These are phyloP conservation scores for Noctua janthe DNA, from an alignment of 2,888 invertebrate species.

Conservation along the genomic window DNA sequence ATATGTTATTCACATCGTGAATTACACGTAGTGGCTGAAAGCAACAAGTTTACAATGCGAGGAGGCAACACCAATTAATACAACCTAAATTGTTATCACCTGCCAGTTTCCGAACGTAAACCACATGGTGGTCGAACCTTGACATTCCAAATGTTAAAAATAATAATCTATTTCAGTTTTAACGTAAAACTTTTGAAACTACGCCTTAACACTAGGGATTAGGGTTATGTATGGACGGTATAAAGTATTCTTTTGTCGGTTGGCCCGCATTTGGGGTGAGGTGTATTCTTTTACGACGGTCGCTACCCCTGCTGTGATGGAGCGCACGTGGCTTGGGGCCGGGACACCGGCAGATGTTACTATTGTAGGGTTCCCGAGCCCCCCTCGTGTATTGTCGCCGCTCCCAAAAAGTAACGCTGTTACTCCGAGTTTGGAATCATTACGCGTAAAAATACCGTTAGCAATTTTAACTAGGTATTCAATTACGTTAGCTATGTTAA, in stretches of 20 bases:
- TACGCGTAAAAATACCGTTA: constrained; percentile 56
- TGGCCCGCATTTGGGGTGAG: constrained; percentile 87
- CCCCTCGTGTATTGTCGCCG: constrained; percentile 44
- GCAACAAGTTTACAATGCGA: constrained; percentile 20
- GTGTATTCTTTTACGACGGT: constrained; percentile 82
- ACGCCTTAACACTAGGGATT: constrained; percentile 71
- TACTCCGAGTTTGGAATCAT: constrained; percentile 50
- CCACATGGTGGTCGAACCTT: constrained; percentile 88
- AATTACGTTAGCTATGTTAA: constrained; percentile 50
- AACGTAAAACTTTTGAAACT: constrained; percentile 71
- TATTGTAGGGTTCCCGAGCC: constrained; percentile 75
- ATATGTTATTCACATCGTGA: background rate
- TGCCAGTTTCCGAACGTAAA: constrained; percentile 83
- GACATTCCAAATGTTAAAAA: constrained; percentile 89
- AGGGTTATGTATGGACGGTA: constrained; percentile 72
- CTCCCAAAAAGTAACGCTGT: constrained; percentile 48
- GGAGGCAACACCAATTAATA: constrained; percentile 58
- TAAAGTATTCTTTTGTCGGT: constrained; percentile 60
- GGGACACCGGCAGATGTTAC: constrained; percentile 85
- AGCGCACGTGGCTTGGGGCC: constrained; percentile 86
- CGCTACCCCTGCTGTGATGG: constrained; percentile 85
- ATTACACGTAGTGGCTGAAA: constrained; percentile 28
- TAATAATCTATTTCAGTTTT: constrained; percentile 87
- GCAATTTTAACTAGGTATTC: constrained; percentile 41
- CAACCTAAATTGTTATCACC: constrained; percentile 79